phyloP scores from a whole-genome alignment of 1,140 invertebrate genomes.

The Gryllus bimaculatus region DNA sequence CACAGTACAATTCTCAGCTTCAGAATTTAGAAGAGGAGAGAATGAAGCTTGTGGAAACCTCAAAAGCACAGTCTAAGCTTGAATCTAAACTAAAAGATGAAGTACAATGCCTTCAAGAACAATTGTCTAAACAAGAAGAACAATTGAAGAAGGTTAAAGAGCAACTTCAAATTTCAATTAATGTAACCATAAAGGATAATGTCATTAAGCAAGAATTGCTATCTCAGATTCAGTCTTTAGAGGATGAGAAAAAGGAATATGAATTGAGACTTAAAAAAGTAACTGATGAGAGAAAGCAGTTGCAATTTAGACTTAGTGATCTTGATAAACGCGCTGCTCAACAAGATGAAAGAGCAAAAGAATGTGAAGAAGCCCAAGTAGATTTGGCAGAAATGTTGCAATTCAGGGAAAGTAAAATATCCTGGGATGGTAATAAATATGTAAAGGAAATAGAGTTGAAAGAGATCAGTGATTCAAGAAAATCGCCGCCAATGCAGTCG shows the following conservation, averaged over 20 bases:
- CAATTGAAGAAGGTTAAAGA: too few species aligned
- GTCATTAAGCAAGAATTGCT: too few species aligned
- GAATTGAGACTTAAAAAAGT: not conserved
- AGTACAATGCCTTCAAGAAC: too few species aligned
- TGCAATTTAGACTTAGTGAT: not conserved
- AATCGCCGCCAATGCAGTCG: not conserved
- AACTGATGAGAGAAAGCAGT: not conserved
- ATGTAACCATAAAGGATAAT: too few species aligned
- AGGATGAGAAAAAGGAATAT: not conserved
- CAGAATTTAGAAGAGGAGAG: not conserved
- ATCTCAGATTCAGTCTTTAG: not conserved
- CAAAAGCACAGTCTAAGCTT: too few species aligned
- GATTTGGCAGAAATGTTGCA: not conserved
- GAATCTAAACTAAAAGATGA: too few species aligned
- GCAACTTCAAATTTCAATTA: too few species aligned
- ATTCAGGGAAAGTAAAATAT: not conserved
- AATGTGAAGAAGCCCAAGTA: not conserved
- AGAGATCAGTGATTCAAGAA: not conserved
- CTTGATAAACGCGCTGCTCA: not conserved
- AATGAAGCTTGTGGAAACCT: too few species aligned
- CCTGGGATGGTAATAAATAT: not conserved
- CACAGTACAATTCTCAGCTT: not conserved
- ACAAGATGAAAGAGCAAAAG: not conserved
- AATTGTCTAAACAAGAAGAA: too few species aligned
- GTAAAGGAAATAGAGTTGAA: not conserved